These are phyloP conservation scores for Monopterus albus DNA, from an alignment of 2,113 vertebrate species.

Conservation along the genomic window DNA sequence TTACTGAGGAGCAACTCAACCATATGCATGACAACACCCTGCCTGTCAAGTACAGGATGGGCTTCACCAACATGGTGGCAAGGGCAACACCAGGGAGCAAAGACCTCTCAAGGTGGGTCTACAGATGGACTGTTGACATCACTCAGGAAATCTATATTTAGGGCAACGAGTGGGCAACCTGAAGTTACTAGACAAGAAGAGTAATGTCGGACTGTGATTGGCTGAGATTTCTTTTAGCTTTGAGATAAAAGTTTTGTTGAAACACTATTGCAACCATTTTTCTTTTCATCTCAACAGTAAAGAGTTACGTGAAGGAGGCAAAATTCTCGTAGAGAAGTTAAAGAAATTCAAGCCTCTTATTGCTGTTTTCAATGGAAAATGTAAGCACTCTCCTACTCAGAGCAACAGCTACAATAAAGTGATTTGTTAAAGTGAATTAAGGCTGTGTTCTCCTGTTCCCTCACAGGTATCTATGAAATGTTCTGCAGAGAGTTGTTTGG, in stretches of 20 bases:
- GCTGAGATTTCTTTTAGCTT: background rate
- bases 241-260: background rate
- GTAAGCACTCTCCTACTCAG: constrained; percentile 78
- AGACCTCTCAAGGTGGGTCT: constrained; percentile 90
- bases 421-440: background rate
- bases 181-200: background rate
- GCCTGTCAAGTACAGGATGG: constrained; percentile 95
- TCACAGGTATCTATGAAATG: constrained; percentile 95
- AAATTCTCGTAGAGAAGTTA: constrained; percentile 95
- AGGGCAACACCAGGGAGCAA: constrained; percentile 98
- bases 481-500: constrained; percentile 98
- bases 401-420: background rate
- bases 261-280: background rate
- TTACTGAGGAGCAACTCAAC: constrained; percentile 92
- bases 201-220: background rate
- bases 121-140: background rate
- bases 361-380: constrained; percentile 99
- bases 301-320: constrained; percentile 97
- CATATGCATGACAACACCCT: constrained; percentile 91
- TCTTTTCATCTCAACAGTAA: constrained; percentile 83
- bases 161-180: background rate
- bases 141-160: background rate
- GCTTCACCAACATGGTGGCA: constrained; percentile 98
- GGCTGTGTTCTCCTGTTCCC: background rate
- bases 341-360: constrained; percentile 95